Conservation (phyloP, 2,113 vertebrate species). For the Clarias gariepinus region DNA sequence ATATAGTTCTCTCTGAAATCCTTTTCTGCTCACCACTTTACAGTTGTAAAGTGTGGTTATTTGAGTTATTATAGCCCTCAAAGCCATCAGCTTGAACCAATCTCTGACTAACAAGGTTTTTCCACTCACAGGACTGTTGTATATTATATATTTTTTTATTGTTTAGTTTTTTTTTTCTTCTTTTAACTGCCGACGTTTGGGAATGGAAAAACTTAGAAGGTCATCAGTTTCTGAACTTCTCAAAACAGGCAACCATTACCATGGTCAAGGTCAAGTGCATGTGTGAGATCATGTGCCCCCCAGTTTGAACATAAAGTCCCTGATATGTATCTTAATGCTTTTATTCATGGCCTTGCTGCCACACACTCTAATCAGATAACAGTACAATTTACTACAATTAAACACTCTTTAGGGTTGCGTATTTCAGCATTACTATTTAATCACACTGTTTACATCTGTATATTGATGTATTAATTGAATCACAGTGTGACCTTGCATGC, state of each 20-base stretch:
- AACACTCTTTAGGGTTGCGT: neutral
- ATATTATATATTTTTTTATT: too few relatives aligned
- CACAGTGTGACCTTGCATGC: neutral
- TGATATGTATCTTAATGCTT: neutral
- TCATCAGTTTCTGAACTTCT: neutral
- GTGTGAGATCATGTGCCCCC: neutral
- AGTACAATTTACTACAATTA: neutral
- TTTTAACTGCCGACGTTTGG: neutral
- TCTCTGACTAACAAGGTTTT: neutral
- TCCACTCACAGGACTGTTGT: neutral
- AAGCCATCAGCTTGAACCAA: neutral
- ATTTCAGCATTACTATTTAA: neutral
- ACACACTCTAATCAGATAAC: neutral
- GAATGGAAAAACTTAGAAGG: neutral
- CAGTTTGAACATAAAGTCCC: neutral
- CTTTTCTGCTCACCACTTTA: neutral
- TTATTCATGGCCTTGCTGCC: neutral
- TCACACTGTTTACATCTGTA: neutral
- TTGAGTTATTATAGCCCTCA: neutral
- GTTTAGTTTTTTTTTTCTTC: neutral
- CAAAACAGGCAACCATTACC: neutral
- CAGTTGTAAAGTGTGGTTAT: neutral
- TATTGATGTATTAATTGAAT: constrained; percentile 5
- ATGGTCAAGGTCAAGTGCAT: neutral
- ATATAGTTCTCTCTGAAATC: neutral